Evolutionary conservation across 2,113 vertebrate genomes (phyloP).

Genomic region (Coturnix japonica): DNA sequence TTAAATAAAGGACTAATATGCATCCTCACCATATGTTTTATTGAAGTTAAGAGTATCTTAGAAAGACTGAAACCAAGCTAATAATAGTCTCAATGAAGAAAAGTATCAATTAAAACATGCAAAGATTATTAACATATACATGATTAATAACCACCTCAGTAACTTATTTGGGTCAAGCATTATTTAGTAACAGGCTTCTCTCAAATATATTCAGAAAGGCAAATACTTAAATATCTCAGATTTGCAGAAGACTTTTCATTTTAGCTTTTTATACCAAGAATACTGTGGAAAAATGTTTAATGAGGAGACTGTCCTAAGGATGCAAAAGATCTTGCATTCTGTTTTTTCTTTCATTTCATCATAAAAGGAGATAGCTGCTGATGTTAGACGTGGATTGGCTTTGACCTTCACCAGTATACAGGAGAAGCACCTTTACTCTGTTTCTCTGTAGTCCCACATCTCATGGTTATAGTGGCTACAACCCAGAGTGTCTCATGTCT

Average conservation of each 20-base stretch:
- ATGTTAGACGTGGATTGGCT: neutral
- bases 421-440: neutral
- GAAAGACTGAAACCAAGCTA: neutral
- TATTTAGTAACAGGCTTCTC: neutral
- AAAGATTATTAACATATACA: neutral
- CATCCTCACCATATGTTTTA: neutral
- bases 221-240: neutral
- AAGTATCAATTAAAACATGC: neutral
- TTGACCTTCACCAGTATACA: neutral
- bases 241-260: neutral
- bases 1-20: neutral
- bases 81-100: neutral
- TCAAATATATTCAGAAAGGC: neutral
- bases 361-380: slow-evolving; percentile 16
- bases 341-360: neutral
- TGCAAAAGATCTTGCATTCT: neutral
- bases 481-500: neutral
- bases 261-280: neutral
- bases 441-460: neutral
- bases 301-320: neutral
- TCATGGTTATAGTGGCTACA: neutral
- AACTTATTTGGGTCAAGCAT: neutral
- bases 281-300: neutral
- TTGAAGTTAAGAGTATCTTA: neutral
- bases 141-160: neutral